Base-by-base conservation (phyloP, 2,113 vertebrate species). In the Xiphophorus couchianus region DNA sequence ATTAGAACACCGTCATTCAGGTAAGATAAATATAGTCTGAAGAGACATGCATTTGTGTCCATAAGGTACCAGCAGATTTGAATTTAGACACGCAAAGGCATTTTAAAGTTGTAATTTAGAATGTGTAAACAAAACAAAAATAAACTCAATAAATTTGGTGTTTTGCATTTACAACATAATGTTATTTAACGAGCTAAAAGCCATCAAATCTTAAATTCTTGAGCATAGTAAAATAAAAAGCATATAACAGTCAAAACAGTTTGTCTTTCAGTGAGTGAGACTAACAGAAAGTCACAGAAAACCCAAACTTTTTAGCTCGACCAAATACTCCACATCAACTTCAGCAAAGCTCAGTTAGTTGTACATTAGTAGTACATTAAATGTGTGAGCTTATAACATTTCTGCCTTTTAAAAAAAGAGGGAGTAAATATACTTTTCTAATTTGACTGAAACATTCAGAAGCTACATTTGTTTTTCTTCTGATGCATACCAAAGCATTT, bases 361-460 rank as follows among this genome's bases (percentile, higher is more conserved):
- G 51, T n/a, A 28, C 27, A 28, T 28, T 28, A 28, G 27, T 28
- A 28, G 25, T n/a, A n/a, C 25, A 10, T 9, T 58, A n/a, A 58
- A 58, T 17, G 19, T 8, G 22, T 37, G 35, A 37, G 35, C 35
- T 68, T 76, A 85, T 73, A 88, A 76, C 69, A 82, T 62, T 74
- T 86, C 37, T 69, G 31, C 85, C 71, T 81, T 82, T 30, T 80
- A 62, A 19, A 33, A 73, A 73, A 29, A 29, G 28, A 54, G 44
- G 12, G 9, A 25, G 75, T 66, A 69, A 62, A 15, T 62, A 25
- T 28, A 62, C 66, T 74, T 79, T 81, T 78, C 33, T 22, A 35
- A 76, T 67, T 81, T 70, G 17, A 39, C 58, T 80, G 12, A 74
- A 33, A n/a, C 80, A 67, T 62, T 72, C 37, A 81, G 77, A 79